Percentiles rank a stretch among this genome's conserved stretches.
phyloP scores from a whole-genome alignment of 2,797 vertebrate species.

The Anolis apletophallus region DNA sequence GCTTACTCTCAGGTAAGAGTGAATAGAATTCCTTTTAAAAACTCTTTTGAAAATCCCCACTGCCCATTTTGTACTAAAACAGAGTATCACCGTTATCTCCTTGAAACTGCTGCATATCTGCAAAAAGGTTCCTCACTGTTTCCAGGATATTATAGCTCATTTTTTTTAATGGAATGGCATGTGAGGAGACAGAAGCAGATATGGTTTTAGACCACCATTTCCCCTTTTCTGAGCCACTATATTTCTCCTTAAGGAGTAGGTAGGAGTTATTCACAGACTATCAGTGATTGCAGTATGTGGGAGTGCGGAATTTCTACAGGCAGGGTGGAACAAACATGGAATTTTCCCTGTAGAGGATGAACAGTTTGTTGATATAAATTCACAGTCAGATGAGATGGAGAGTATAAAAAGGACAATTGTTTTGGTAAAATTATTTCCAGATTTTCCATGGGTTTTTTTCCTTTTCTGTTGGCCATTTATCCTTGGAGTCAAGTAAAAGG shows the following conservation, averaged over 20 bases:
- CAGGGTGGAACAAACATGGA: constrained; percentile 30
- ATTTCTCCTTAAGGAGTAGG: constrained; percentile 6
- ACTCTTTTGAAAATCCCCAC: no score
- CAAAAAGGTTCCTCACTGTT: background rate
- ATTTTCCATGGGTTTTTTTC: constrained; percentile 16
- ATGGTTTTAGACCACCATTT: constrained; percentile 10
- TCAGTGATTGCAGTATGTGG: constrained; percentile 20
- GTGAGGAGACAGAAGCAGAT: background rate
- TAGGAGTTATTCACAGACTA: constrained; percentile 29
- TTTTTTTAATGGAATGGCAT: background rate
- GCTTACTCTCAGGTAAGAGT: no score
- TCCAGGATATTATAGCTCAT: background rate
- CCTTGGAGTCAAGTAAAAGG: background rate
- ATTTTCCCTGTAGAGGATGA: background rate
- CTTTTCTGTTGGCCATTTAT: background rate
- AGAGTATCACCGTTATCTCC: no score
- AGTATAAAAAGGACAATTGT: constrained; percentile 25
- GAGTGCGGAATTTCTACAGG: background rate
- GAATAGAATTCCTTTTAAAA: no score
- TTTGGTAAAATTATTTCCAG: constrained; percentile 35
- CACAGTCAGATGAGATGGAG: constrained; percentile 4
- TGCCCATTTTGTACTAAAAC: no score
- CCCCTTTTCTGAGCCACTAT: constrained; percentile 23
- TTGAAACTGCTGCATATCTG: background rate
- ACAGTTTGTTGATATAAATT: constrained; percentile 35